A percentile compares a stretch with the other conserved stretches of the same genome.
These are phyloP conservation scores for Clunio marinus DNA, from an alignment of 2,888 invertebrate genomes.

Conservation along the genomic window DNA sequence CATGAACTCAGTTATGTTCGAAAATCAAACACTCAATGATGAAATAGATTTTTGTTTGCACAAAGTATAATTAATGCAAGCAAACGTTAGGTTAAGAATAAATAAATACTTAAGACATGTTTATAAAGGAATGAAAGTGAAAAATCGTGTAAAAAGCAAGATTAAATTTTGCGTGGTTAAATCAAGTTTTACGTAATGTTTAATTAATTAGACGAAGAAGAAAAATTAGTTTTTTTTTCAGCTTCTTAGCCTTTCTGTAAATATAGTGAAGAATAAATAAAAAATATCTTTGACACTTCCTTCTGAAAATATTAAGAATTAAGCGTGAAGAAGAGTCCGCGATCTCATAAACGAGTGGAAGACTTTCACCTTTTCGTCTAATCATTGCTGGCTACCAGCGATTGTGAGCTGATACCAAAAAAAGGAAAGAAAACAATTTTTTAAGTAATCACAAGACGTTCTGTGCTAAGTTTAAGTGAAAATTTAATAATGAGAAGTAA, in stretches of 20 bases:
- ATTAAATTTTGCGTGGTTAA: conserved; percentile 21
- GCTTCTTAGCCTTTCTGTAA: conserved; percentile 18
- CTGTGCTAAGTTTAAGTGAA: not conserved
- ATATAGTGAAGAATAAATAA: not conserved
- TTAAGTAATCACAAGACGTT: conserved; percentile 22
- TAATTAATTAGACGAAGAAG: not conserved
- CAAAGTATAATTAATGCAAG: conserved; percentile 4
- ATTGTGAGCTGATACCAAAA: conserved; percentile 3
- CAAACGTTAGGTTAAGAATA: not conserved
- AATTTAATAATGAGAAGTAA: too few species aligned
- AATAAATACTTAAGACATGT: not conserved
- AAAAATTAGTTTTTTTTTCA: too few species aligned
- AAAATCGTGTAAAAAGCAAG: not conserved
- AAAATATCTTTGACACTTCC: conserved; percentile 1
- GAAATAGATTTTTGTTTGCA: not conserved
- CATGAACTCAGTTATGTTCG: not conserved
- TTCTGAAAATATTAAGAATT: conserved; percentile 4
- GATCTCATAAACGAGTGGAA: conserved; percentile 18
- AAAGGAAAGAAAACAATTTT: conserved; percentile 7
- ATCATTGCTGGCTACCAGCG: too few species aligned
- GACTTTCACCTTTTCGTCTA: too few species aligned
- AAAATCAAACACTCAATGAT: not conserved
- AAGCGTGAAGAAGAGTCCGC: not conserved
- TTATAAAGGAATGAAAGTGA: not conserved
- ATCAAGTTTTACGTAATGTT: conserved; percentile 21